phyloP scores from a whole-genome alignment of 2,797 vertebrate species.

The Enteromius radiatus region DNA sequence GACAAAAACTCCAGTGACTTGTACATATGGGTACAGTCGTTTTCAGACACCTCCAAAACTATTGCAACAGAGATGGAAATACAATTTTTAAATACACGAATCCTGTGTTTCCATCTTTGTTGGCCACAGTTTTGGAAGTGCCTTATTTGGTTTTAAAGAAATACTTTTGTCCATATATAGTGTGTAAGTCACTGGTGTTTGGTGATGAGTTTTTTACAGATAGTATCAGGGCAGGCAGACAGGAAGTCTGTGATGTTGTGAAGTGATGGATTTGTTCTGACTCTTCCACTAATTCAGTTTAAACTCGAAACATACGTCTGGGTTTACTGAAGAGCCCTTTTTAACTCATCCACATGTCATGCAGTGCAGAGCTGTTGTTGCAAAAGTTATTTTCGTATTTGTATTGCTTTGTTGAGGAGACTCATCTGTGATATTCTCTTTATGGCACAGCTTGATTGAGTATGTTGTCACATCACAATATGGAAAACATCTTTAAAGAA shows the following conservation, averaged over 20 bases:
- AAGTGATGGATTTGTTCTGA: conserved; percentile 70
- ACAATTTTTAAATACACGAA: too few relatives aligned
- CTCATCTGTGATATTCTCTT: not conserved
- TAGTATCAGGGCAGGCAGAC: conserved; percentile 76
- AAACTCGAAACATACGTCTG: not conserved
- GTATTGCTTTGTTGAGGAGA: not conserved
- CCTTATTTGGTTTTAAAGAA: too few relatives aligned
- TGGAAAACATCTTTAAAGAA: not conserved
- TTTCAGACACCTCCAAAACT: too few relatives aligned
- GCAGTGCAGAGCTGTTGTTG: not conserved
- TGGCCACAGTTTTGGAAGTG: too few relatives aligned
- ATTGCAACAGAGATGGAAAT: too few relatives aligned
- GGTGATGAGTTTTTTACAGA: too few relatives aligned
- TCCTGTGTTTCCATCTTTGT: too few relatives aligned
- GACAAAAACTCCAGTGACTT: too few relatives aligned
- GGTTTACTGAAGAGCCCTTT: conserved; percentile 21
- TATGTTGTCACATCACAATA: not conserved
- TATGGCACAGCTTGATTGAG: not conserved
- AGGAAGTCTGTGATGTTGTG: conserved; percentile 82
- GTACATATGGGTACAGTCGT: too few relatives aligned
- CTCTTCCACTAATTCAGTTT: conserved; percentile 47
- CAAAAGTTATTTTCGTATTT: not conserved
- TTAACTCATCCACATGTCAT: not conserved
- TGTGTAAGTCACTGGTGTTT: too few relatives aligned
- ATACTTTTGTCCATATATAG: too few relatives aligned